Evolutionary conservation across 2,888 invertebrate genomes (phyloP).

Genomic region (Chaetogeoica ovagalla): DNA sequence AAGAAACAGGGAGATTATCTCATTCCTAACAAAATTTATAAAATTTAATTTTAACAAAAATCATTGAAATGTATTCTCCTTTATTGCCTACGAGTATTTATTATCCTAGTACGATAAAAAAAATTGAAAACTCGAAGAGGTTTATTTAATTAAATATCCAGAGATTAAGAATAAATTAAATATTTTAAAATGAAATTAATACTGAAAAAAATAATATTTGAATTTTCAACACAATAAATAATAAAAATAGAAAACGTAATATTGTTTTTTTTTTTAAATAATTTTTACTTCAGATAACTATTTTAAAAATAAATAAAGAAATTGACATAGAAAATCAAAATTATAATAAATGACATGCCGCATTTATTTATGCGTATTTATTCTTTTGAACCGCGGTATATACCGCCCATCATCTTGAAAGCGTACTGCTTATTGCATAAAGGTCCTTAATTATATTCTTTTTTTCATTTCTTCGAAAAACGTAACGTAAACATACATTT

Average conservation of each 20-base stretch:
- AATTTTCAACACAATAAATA: neutral
- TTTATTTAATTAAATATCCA: too few species aligned
- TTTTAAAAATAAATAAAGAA: neutral
- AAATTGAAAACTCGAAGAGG: too few species aligned
- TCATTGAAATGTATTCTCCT: too few species aligned
- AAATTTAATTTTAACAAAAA: too few species aligned
- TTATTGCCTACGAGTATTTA: too few species aligned
- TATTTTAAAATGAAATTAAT: too few species aligned
- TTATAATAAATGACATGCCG: neutral
- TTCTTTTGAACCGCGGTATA: neutral
- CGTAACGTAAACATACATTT: neutral
- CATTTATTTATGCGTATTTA: neutral
- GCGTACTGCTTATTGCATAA: neutral
- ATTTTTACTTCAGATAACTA: neutral
- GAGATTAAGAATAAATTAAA: too few species aligned
- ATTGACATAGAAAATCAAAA: neutral
- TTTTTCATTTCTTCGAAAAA: conserved; percentile 2
- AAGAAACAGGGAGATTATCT: too few species aligned
- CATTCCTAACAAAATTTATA: too few species aligned
- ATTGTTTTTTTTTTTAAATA: neutral
- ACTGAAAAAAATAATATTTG: too few species aligned
- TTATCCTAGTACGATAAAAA: too few species aligned
- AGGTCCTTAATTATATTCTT: neutral
- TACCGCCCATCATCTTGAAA: neutral
- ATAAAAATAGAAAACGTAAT: neutral